Evolutionary conservation across 1,140 invertebrate species (phyloP).

Genomic region (Drosophila teissieri): DNA sequence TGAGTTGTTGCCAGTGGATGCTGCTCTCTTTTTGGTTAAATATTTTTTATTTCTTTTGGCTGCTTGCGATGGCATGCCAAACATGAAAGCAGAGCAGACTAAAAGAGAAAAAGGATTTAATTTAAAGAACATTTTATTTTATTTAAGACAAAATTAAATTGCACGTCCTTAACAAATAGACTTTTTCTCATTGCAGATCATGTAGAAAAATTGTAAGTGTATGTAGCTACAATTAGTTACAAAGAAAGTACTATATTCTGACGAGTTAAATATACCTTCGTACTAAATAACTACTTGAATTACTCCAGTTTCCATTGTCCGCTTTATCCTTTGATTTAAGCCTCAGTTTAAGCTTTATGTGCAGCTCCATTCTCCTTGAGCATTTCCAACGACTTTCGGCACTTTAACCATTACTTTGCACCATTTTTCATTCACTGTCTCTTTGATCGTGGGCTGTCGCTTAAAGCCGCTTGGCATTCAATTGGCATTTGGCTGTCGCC

Average conservation of each 20-base stretch:
- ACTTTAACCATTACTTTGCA: constrained; percentile 21
- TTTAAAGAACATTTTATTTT: background rate
- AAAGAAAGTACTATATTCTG: background rate
- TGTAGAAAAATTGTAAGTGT: no score
- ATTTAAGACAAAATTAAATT: background rate
- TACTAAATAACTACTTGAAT: background rate
- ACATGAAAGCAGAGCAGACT: constrained; percentile 3
- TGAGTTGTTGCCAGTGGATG: constrained; percentile 18
- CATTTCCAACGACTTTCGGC: constrained; percentile 13
- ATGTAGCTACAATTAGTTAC: background rate
- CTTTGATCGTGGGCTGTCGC: constrained; percentile 28
- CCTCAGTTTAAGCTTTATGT: constrained; percentile 24
- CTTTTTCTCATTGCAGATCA: no score
- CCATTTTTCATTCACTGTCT: constrained; percentile 34
- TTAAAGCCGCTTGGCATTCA: constrained; percentile 80
- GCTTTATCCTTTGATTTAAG: constrained; percentile 42
- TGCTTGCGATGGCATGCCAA: constrained; percentile 6
- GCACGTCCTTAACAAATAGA: background rate
- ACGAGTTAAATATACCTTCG: background rate
- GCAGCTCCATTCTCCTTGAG: background rate
- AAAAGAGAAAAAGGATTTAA: background rate
- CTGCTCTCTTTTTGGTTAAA: constrained; percentile 16
- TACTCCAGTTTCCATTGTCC: background rate
- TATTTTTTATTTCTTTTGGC: constrained; percentile 29
- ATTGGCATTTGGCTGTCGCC: constrained; percentile 80